Conservation (phyloP, 2,113 vertebrate genomes). For the Leptocoma aspasia region DNA sequence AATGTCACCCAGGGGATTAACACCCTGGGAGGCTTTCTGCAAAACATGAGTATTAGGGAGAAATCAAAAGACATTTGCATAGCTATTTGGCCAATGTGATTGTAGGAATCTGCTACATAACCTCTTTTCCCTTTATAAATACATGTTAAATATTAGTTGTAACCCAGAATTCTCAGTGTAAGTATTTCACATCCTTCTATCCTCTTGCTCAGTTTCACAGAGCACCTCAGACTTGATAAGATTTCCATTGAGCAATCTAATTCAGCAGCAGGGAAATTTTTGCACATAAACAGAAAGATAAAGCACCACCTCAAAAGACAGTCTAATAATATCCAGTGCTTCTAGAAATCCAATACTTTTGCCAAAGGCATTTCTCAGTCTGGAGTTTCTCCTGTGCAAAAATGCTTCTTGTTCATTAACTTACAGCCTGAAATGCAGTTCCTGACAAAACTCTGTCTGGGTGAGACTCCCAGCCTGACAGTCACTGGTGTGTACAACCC, state of each 20-base stretch:
- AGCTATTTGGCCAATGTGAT: not conserved
- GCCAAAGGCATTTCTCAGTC: not conserved
- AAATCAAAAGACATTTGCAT: slow-evolving; percentile 10
- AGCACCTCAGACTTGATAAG: not conserved
- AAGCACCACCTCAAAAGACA: not conserved
- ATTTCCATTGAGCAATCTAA: not conserved
- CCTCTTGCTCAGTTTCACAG: not conserved
- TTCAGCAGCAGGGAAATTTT: not conserved
- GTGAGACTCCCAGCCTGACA: not conserved
- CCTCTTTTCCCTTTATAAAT: not conserved
- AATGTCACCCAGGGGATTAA: not conserved
- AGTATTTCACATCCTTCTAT: not conserved
- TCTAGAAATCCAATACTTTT: not conserved
- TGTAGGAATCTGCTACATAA: not conserved
- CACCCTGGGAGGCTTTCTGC: not conserved
- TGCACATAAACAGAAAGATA: not conserved
- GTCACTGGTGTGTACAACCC: not conserved
- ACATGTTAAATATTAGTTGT: not conserved
- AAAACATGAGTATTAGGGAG: slow-evolving; percentile 15
- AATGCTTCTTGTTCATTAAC: not conserved
- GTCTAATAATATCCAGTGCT: not conserved
- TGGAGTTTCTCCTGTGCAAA: not conserved
- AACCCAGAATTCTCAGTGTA: not conserved
- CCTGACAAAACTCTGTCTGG: not conserved
- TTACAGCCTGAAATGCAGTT: not conserved